Percentiles rank a stretch among this genome's conserved stretches.
Conservation (phyloP, 2,113 vertebrate species). For the Pomatorhinus ruficollis region DNA sequence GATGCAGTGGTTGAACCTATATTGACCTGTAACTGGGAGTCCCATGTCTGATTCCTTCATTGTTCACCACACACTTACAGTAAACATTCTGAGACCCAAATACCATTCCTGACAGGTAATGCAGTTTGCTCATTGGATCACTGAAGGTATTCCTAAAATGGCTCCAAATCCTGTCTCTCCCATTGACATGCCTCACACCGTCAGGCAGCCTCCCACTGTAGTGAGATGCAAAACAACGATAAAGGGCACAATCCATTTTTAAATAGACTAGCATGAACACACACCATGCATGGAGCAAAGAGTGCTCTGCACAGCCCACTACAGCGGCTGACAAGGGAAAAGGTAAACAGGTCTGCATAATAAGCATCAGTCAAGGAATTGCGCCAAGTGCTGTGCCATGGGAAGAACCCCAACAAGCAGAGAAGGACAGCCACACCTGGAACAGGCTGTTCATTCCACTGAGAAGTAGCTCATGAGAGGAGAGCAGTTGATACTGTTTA, state of each 20-base stretch:
- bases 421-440: background rate
- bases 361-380: too few species aligned
- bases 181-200: rapidly evolving
- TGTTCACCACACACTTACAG: background rate
- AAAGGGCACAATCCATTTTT: background rate
- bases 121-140: background rate
- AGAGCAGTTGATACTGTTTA: background rate
- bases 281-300: rapidly evolving
- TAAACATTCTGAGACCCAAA: background rate
- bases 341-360: background rate
- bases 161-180: background rate
- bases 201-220: background rate
- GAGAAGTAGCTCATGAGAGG: background rate
- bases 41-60: background rate
- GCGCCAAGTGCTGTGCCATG: background rate
- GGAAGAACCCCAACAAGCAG: background rate
- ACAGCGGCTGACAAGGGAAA: rapidly evolving
- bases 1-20: background rate
- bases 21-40: background rate
- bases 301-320: background rate
- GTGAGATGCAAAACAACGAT: background rate
- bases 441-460: background rate
- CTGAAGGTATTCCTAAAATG: background rate
- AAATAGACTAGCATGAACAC: background rate
- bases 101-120: background rate